Evolutionary conservation across 2,797 vertebrate genomes (phyloP), one percentile per base, ranked within the genome.

Genomic region (Chelonia mydas): DNA sequence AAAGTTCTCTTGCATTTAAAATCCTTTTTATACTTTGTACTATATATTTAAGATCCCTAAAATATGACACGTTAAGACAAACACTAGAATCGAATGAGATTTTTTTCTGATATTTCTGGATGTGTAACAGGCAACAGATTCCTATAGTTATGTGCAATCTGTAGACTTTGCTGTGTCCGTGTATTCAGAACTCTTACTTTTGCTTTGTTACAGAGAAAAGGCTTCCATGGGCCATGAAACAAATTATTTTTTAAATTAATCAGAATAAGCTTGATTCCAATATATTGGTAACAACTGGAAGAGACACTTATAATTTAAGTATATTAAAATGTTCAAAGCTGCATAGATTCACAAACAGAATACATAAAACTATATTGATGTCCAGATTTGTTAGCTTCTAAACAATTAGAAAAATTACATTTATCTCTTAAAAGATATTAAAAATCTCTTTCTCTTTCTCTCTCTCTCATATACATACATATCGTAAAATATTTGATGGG

Each of bases 401-500:
- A 91, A 78, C 74, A 88, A 84, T 87, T 81, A 87, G 28, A 84
- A 93, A 94, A 82, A 76, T 78, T 88, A 78, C 33, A 68, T 95
- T 92, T 25, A 47, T 90, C 91, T 83, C 59, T 84, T 83, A 86
- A 90, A 85, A 90, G 21, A n/a, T 49, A 86, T 37, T 72, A 51
- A 51, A 51, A 51, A 41, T 41, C 41, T 41, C 5, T 41, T 41
- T 41, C 41, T 41, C 41, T 41, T 41, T 17, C 16, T 51, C 51
- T 51, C 51, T 51, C 51, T 51, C 51, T 51, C 51, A 51, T 51
- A 49, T 49, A 49, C 13, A 49, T 49, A 4, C 41, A 41, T 41
- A 49, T 83, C 54, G 91, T 28, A 84, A 95, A 84, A 6, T 89
- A 86, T 81, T 89, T 96, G 90, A 90, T 92, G 83, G 54, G 21